These are phyloP conservation scores for Dendrocopos noguchii DNA, from an alignment of 2,113 vertebrate genomes.

Conservation along the genomic window DNA sequence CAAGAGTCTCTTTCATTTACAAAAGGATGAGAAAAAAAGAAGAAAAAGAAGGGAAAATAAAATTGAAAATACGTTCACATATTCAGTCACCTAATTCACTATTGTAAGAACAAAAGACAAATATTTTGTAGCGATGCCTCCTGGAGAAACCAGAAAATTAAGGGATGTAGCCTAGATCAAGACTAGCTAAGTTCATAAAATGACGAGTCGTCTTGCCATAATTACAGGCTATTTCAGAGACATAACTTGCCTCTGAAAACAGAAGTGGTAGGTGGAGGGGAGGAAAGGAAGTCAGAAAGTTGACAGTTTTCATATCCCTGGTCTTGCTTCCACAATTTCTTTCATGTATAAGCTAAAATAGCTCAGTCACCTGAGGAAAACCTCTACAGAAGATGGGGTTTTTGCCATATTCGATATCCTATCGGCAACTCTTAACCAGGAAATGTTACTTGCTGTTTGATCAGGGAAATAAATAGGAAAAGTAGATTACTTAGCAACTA, in stretches of 20 bases:
- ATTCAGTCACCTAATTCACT: neutral
- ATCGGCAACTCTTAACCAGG: neutral
- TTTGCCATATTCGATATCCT: neutral
- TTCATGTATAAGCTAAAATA: neutral
- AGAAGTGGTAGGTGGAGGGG: neutral
- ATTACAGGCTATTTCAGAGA: neutral
- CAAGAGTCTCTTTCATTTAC: slow-evolving; percentile 74
- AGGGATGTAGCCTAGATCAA: neutral
- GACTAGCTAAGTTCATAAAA: neutral
- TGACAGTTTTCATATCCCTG: accelerated
- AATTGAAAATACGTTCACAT: neutral
- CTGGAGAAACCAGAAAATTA: neutral
- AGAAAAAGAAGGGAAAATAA: neutral
- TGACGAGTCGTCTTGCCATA: accelerated
- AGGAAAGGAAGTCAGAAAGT: neutral
- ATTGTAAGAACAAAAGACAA: neutral
- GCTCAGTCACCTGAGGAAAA: accelerated
- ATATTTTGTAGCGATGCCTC: neutral
- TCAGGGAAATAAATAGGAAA: neutral
- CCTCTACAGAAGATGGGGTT: neutral
- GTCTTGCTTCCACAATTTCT: neutral
- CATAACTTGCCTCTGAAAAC: too few species aligned
- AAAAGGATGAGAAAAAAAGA: neutral
- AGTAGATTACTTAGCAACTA: neutral
- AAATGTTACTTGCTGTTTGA: neutral